These are phyloP conservation scores for Heliconius himera DNA, from an alignment of 1,140 invertebrate genomes.

Conservation along the genomic window DNA sequence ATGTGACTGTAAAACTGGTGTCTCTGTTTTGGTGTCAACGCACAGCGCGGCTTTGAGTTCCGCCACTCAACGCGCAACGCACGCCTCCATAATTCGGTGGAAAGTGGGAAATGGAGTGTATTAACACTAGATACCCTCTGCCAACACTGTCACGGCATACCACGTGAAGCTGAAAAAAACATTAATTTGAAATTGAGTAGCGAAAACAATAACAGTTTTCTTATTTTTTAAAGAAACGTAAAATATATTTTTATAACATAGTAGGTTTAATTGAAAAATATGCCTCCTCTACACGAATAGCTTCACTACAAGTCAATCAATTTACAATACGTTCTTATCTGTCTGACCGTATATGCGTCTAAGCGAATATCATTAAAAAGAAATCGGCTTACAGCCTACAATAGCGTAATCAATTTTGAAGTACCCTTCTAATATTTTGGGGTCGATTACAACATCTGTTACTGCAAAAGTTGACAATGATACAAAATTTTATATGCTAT, in stretches of 20 bases:
- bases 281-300: not conserved
- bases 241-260: too few relatives aligned
- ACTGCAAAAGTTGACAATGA: slow-evolving; percentile 41
- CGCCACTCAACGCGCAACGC: too few relatives aligned
- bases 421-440: slow-evolving; percentile 65
- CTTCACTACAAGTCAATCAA: slow-evolving; percentile 43
- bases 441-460: slow-evolving; percentile 62
- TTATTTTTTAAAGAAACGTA: too few relatives aligned
- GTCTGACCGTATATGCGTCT: slow-evolving; percentile 41
- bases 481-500: not conserved
- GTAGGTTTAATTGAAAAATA: not conserved
- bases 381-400: slow-evolving; percentile 72
- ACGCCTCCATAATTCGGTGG: too few relatives aligned
- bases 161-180: not conserved
- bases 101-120: too few relatives aligned
- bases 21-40: too few relatives aligned
- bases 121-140: too few relatives aligned
- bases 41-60: too few relatives aligned
- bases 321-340: slow-evolving; percentile 43
- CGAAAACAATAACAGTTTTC: too few relatives aligned
- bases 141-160: too few relatives aligned
- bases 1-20: too few relatives aligned
- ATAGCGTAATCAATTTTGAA: slow-evolving; percentile 72
- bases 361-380: slow-evolving; percentile 70
- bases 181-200: not conserved